Evolutionary conservation across 2,797 vertebrate species (phyloP).

Genomic region (Margarornis squamiger): DNA sequence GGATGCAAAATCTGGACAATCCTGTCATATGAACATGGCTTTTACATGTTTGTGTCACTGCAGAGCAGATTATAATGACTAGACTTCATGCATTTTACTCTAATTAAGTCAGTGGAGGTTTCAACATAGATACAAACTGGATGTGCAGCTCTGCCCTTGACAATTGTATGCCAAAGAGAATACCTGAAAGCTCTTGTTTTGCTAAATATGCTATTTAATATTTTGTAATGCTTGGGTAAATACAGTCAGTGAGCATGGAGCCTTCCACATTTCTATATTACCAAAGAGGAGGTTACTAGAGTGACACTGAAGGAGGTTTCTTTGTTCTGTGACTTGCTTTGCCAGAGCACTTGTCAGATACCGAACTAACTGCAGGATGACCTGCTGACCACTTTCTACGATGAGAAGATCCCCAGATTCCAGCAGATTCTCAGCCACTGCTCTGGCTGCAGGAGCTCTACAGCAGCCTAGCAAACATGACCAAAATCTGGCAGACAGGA

Average conservation of each 20-base stretch:
- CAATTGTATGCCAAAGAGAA: not conserved
- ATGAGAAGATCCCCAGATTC: not conserved
- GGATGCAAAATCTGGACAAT: slow-evolving; percentile 9
- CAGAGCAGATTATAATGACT: slow-evolving; percentile 57
- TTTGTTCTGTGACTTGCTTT: not conserved
- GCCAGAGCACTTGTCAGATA: not conserved
- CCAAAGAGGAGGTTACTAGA: not conserved
- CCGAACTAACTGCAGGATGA: not conserved
- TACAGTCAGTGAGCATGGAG: not conserved
- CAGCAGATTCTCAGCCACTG: not conserved
- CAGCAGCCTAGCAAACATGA: not conserved
- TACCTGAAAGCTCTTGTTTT: slow-evolving; percentile 45
- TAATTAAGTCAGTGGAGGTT: slow-evolving; percentile 61
- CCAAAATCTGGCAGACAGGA: not conserved
- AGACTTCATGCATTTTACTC: slow-evolving; percentile 31
- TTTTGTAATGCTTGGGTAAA: not conserved
- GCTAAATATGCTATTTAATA: slow-evolving; percentile 15
- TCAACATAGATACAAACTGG: not conserved
- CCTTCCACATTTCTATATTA: not conserved
- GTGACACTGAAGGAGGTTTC: not conserved
- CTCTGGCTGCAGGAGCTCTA: not conserved
- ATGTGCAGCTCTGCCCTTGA: slow-evolving; percentile 18
- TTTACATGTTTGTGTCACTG: not conserved
- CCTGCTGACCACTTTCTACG: not conserved
- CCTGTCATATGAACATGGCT: slow-evolving; percentile 1